These are phyloP conservation scores for Pseudonaja textilis DNA, from an alignment of 2,113 vertebrate species.

Conservation along the genomic window DNA sequence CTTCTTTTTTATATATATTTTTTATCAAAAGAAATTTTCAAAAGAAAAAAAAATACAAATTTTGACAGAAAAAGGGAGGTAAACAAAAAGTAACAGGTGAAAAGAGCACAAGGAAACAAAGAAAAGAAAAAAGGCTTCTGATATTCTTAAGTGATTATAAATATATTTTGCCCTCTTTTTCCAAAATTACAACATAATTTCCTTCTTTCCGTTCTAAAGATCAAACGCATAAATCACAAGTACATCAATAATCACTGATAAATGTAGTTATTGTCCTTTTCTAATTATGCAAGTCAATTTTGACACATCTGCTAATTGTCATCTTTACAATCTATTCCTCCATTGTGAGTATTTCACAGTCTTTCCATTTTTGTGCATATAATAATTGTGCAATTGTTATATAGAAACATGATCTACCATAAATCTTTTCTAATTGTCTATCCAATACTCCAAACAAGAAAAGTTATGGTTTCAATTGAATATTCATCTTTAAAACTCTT, in stretches of 20 bases:
- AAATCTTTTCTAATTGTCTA: not conserved
- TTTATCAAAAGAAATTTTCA: not conserved
- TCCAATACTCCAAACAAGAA: not conserved
- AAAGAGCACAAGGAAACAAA: not conserved
- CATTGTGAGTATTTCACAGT: not conserved
- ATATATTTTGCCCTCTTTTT: not conserved
- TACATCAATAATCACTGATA: not conserved
- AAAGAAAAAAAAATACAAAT: not conserved
- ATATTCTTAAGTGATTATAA: not conserved
- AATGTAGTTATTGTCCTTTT: not conserved
- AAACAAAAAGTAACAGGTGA: not conserved
- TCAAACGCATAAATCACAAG: not conserved
- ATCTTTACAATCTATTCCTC: not conserved
- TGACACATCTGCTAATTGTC: not conserved
- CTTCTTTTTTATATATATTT: not conserved
- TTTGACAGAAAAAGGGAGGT: not conserved
- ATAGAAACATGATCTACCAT: not conserved
- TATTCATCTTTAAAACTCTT: not conserved
- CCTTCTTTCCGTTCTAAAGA: not conserved
- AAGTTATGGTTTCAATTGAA: not conserved
- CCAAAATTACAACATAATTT: not conserved
- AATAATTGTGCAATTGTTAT: not conserved
- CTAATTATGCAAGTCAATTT: not conserved
- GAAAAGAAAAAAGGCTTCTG: not conserved
- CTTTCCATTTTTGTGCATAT: not conserved